A percentile compares a stretch with the other conserved stretches of the same genome.
Evolutionary conservation across 1,140 invertebrate genomes (phyloP).

Genomic region (Pseudomyrmex dendroicus): DNA sequence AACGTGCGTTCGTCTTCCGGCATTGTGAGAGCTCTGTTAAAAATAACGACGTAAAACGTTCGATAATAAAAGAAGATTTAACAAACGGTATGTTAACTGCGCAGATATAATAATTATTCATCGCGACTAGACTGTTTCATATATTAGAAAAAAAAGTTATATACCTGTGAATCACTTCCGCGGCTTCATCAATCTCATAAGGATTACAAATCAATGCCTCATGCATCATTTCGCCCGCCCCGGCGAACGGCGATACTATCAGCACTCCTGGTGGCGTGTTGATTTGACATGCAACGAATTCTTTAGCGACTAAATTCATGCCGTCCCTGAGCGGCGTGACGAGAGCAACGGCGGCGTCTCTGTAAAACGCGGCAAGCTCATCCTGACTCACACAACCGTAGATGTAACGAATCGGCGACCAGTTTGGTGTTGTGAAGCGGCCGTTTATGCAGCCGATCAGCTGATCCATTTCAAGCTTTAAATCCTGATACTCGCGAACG

Average conservation of each 20-base stretch:
- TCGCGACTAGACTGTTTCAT: not conserved
- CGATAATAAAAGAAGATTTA: not conserved
- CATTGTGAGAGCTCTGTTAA: conserved; percentile 92
- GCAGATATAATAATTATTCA: not conserved
- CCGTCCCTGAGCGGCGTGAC: conserved; percentile 95
- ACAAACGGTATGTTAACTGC: too few species aligned
- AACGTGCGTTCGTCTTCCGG: conserved; percentile 94
- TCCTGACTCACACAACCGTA: conserved; percentile 95
- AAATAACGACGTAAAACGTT: not conserved
- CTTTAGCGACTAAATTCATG: conserved; percentile 97
- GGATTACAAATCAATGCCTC: conserved; percentile 95
- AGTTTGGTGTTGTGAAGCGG: conserved; percentile 94
- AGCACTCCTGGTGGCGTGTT: conserved; percentile 94
- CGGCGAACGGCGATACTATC: conserved; percentile 95
- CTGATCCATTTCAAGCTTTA: conserved; percentile 96
- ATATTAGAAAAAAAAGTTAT: not conserved
- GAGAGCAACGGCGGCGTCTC: conserved; percentile 93
- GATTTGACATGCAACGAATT: conserved; percentile 96
- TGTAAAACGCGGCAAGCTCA: conserved; percentile 93
- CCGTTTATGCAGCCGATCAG: conserved; percentile 95
- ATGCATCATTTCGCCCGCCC: conserved; percentile 96
- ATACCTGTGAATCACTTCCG: conserved; percentile 93
- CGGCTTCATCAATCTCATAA: conserved; percentile 94
- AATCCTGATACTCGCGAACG: conserved; percentile 95
- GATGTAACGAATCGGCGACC: conserved; percentile 96